phyloP scores from a whole-genome alignment of 30 jellyfish, hydroid and myxozoan genomes.

The Nemopilema nomurai region DNA sequence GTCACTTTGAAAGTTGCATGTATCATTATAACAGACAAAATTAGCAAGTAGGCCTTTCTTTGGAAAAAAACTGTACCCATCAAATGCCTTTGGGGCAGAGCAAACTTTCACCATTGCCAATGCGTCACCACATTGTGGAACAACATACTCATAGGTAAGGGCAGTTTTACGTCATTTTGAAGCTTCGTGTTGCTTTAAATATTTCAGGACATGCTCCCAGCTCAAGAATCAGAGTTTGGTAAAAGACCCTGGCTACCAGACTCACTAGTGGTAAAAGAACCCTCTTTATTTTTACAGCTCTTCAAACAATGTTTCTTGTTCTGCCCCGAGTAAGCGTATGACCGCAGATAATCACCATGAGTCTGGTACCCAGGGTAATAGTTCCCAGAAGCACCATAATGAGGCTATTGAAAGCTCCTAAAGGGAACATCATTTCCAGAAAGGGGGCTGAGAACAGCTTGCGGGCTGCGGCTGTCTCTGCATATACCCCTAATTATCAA shows the following conservation, averaged over 20 bases:
- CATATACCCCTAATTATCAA: too few species aligned
- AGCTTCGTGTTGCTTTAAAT: constrained; percentile 27
- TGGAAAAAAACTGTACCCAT: too few species aligned
- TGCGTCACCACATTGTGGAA: constrained; percentile 58
- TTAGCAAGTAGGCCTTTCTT: too few species aligned
- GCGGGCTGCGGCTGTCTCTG: too few species aligned
- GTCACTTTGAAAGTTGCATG: too few species aligned
- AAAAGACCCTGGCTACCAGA: too few species aligned
- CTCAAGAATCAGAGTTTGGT: constrained; percentile 21
- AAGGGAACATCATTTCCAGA: neutral
- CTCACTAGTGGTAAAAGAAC: constrained; percentile 11
- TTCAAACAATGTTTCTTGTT: neutral
- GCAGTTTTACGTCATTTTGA: constrained; percentile 53
- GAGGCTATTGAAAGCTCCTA: constrained; percentile 37
- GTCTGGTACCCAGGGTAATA: too few species aligned
- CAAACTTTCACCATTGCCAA: constrained; percentile 28
- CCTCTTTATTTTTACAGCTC: constrained; percentile 38
- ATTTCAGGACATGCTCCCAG: constrained; percentile 43
- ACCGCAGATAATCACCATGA: constrained; percentile 7
- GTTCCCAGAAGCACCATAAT: constrained; percentile 11
- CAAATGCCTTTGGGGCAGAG: too few species aligned
- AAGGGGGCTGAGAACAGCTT: neutral
- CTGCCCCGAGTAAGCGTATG: constrained; percentile 27
- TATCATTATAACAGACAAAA: too few species aligned
- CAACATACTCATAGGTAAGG: constrained; percentile 29